These are phyloP conservation scores for Piezodorus guildinii DNA, from an alignment of 1,140 invertebrate species.

Conservation along the genomic window DNA sequence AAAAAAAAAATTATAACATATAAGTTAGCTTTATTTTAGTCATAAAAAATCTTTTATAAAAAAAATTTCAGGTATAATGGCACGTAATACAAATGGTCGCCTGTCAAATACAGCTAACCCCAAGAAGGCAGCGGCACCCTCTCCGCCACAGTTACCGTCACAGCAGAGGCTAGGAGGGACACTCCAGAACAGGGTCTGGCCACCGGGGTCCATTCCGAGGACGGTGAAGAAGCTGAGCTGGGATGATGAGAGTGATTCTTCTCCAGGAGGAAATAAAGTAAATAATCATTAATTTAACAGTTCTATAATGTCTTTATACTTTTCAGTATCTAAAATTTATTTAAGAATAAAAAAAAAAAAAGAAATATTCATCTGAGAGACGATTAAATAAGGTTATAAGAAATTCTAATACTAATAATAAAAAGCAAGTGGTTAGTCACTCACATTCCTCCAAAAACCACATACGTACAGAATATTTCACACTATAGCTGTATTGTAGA, in stretches of 20 bases:
- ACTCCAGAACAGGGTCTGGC: conserved; percentile 36
- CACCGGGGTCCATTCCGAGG: conserved; percentile 43
- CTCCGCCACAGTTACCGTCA: conserved; percentile 36
- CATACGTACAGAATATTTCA: too few relatives aligned
- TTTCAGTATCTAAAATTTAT: too few relatives aligned
- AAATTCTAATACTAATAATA: too few relatives aligned
- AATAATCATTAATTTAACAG: background rate
- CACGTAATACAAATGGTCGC: conserved; percentile 26
- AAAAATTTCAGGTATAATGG: conserved; percentile 30
- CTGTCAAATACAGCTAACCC: conserved; percentile 25
- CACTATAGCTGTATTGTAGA: too few relatives aligned
- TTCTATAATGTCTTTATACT: background rate
- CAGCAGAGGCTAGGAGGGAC: conserved; percentile 17
- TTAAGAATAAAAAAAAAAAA: too few relatives aligned
- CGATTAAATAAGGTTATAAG: too few relatives aligned
- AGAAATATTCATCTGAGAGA: too few relatives aligned
- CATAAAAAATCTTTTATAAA: too few relatives aligned
- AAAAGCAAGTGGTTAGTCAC: too few relatives aligned
- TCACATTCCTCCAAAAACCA: too few relatives aligned
- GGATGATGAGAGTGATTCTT: conserved; percentile 48
- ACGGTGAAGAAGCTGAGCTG: conserved; percentile 60
- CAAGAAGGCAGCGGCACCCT: conserved; percentile 38
- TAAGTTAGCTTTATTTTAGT: too few relatives aligned
- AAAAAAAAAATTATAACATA: too few relatives aligned
- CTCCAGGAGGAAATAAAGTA: conserved; percentile 22